Base-by-base conservation (phyloP, 2,797 vertebrate species). In the Hoplostethus mediterraneus region DNA sequence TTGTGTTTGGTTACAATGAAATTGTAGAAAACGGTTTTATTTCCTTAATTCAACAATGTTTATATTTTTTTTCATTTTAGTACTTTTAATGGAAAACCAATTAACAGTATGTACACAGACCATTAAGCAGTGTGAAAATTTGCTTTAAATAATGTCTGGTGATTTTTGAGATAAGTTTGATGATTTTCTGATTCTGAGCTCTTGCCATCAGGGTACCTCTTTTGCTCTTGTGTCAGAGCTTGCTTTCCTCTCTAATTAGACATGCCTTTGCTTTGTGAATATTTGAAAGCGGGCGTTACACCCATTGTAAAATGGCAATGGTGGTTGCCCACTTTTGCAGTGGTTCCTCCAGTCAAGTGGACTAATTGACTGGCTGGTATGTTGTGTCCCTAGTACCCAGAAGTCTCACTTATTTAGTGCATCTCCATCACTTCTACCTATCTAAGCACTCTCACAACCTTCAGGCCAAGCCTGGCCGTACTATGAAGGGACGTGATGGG, bases 311-410 rank as follows among this genome's bases (percentile, higher is more conserved):
- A 65, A 14, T 47, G 56, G n/a, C 57, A 58, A 30, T 9, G 25
- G 60, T 48, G 12, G 40, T 63, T 60, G 13, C 28, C n/a, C 31
- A 54, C 28, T 17, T 75, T 44, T 77, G 21, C 57, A 68, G 33
- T 40, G 7, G 38, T 38, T 68, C 53, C 17, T 79, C 63, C 45
- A 53, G 0, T 30, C 7, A 11, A 52, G 8, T 21, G 7, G 5
- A 52, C 8, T 52, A 52, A 52, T 6, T n/a, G 13, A 14, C 14
- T n/a, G 16, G 12, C 61, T 59, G 60, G 12, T 68, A 66, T 71
- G 49, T 2, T 67, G 74, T 33, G 59, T 14, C 33, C 10, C 47
- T 59, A 9, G 40, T 21, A 49, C n/a, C 17, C 62, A 45, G 9
- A 49, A 8, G 13, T 54, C 40, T 65, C 52, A 36, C 58, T 53